Evolutionary conservation across 2,113 vertebrate species (phyloP).

Genomic region (Pachypanchax playfairii): DNA sequence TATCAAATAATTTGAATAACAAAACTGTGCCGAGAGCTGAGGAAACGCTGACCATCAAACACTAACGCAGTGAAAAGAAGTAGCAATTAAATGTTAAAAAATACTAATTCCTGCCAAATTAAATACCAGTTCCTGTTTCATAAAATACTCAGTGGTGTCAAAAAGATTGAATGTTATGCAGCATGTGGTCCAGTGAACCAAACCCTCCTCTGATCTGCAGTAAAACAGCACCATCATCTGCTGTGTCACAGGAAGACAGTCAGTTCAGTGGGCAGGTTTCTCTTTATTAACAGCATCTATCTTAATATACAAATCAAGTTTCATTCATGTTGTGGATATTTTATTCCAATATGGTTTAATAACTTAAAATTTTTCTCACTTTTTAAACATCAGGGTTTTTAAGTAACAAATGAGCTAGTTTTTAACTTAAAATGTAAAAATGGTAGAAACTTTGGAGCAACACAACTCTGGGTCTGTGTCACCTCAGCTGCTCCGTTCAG

Average conservation of each 20-base stretch:
- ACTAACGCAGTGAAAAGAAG: conserved; percentile 21
- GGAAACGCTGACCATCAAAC: neutral
- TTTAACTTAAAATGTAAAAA: conserved; percentile 42
- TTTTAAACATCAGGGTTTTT: neutral
- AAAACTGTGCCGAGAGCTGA: neutral
- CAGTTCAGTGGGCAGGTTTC: neutral
- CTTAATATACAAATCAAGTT: conserved; percentile 8
- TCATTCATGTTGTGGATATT: neutral
- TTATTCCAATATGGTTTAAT: conserved; percentile 9
- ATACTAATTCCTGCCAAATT: conserved; percentile 3
- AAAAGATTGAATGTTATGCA: conserved; percentile 21
- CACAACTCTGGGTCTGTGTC: conserved; percentile 15
- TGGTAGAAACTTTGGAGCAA: conserved; percentile 6
- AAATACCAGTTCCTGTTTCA: too few species aligned
- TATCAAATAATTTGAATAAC: too few species aligned
- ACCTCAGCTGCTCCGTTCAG: neutral
- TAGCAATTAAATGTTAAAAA: neutral
- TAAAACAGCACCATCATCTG: conserved; percentile 60
- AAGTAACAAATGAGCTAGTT: conserved; percentile 2
- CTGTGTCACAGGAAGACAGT: conserved; percentile 33
- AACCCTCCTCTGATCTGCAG: conserved; percentile 7
- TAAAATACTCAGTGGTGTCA: conserved; percentile 28
- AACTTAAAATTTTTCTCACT: conserved; percentile 32
- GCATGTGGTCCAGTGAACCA: conserved; percentile 1
- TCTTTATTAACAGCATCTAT: neutral